Conservation (phyloP, 2,113 vertebrate species). For the Nansenia antarctica region DNA sequence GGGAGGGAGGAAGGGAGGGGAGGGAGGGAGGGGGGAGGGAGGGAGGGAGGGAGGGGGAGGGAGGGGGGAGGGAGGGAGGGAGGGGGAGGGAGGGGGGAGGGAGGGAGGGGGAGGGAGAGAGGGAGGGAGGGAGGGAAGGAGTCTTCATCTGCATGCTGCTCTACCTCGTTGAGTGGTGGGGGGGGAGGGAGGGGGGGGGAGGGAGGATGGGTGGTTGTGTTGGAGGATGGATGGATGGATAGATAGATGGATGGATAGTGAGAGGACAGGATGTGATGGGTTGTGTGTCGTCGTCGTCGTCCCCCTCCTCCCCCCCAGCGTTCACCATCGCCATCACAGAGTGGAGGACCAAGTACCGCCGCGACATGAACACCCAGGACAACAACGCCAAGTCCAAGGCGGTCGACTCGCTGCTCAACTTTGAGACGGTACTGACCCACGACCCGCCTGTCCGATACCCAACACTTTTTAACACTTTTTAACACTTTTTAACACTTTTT, state of each 20-base stretch:
- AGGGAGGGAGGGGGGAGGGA: background rate
- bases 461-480: background rate
- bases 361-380: conserved; percentile 86
- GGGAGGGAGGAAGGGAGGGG: background rate
- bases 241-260: background rate
- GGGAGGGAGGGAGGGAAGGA: too few species aligned
- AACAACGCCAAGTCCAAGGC: conserved; percentile 86
- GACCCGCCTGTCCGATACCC: background rate
- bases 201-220: background rate
- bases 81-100: too few species aligned
- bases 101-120: background rate
- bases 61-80: too few species aligned
- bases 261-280: background rate
- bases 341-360: conserved; percentile 89
- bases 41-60: background rate
- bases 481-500: background rate
- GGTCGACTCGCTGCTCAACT: conserved; percentile 90
- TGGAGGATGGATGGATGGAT: background rate
- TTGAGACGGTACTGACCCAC: conserved; percentile 85
- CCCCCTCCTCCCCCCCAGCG: conserved; percentile 56
- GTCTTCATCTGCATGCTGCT: too few species aligned
- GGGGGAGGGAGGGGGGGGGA: background rate
- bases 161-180: too few species aligned
- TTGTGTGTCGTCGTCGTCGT: background rate
- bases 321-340: conserved; percentile 88